Percentiles rank a stretch among this genome's conserved stretches.
Conservation (phyloP, 2,113 vertebrate species). For the Globicephala melas region DNA sequence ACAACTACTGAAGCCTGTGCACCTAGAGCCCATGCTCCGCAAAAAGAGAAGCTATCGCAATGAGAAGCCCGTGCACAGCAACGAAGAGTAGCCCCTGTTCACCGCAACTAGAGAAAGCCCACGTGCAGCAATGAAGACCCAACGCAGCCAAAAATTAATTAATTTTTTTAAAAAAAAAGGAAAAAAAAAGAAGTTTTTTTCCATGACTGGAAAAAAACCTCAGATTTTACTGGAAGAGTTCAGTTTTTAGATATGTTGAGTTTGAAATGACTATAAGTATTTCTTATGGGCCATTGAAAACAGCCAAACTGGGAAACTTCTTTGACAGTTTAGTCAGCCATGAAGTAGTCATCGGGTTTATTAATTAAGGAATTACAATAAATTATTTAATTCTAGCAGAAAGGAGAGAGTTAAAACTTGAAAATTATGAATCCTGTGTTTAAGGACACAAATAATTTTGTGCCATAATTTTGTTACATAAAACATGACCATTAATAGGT, state of each 20-base stretch:
- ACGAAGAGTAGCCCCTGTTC: too few relatives aligned
- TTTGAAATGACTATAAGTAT: not conserved
- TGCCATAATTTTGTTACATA: not conserved
- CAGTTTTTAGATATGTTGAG: not conserved
- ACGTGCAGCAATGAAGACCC: too few relatives aligned
- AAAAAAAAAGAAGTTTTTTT: not conserved
- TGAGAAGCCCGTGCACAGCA: too few relatives aligned
- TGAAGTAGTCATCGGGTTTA: not conserved
- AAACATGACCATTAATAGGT: not conserved
- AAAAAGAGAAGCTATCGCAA: too few relatives aligned
- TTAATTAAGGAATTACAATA: not conserved
- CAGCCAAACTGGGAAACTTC: not conserved
- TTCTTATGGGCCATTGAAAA: not conserved
- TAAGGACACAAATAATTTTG: constrained; percentile 18
- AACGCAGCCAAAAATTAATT: too few relatives aligned
- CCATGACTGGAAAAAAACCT: not conserved
- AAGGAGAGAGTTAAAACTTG: not conserved
- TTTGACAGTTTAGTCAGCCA: not conserved
- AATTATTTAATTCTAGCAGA: not conserved
- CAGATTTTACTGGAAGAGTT: not conserved
- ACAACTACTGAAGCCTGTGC: too few relatives aligned
- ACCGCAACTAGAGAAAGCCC: too few relatives aligned
- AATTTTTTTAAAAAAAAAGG: not conserved
- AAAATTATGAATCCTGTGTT: not conserved
- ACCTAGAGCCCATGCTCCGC: too few relatives aligned